Conservation (phyloP, 2,888 invertebrate species). For the Sphaerophoria rueppellii region DNA sequence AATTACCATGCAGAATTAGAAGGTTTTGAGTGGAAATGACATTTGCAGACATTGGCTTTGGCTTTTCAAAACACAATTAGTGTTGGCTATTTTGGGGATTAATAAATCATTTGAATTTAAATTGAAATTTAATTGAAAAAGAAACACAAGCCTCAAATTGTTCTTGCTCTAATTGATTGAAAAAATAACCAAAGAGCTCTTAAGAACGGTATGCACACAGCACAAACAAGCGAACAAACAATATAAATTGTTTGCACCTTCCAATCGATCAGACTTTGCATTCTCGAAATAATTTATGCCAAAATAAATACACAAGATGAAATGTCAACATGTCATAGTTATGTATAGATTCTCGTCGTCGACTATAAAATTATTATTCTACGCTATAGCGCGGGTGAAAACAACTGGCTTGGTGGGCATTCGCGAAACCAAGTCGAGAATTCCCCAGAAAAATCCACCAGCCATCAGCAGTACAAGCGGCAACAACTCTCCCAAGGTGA, state of each 20-base stretch:
- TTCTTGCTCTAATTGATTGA: too few species aligned
- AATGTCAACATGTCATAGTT: slow-evolving; percentile 66
- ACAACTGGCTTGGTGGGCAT: slow-evolving; percentile 42
- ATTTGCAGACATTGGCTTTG: too few species aligned
- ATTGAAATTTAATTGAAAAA: too few species aligned
- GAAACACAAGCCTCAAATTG: too few species aligned
- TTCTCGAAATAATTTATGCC: slow-evolving; percentile 61
- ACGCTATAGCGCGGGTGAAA: slow-evolving; percentile 36
- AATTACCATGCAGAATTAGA: too few species aligned
- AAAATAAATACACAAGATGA: slow-evolving; percentile 53
- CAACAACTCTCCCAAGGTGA: slow-evolving; percentile 70
- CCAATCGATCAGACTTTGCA: slow-evolving; percentile 56
- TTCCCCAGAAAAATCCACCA: slow-evolving; percentile 46
- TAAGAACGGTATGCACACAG: not conserved
- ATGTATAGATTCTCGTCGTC: slow-evolving; percentile 36
- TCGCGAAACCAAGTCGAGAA: slow-evolving; percentile 47
- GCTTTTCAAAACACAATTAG: too few species aligned
- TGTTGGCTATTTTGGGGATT: too few species aligned
- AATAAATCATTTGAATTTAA: too few species aligned
- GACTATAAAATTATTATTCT: too few species aligned
- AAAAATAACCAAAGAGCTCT: too few species aligned
- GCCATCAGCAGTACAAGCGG: slow-evolving; percentile 34
- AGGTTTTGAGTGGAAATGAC: too few species aligned
- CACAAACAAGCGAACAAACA: not conserved
- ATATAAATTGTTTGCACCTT: slow-evolving; percentile 51